These are phyloP conservation scores for Apis dorsata DNA, from an alignment of 1,140 invertebrate species.

Conservation along the genomic window DNA sequence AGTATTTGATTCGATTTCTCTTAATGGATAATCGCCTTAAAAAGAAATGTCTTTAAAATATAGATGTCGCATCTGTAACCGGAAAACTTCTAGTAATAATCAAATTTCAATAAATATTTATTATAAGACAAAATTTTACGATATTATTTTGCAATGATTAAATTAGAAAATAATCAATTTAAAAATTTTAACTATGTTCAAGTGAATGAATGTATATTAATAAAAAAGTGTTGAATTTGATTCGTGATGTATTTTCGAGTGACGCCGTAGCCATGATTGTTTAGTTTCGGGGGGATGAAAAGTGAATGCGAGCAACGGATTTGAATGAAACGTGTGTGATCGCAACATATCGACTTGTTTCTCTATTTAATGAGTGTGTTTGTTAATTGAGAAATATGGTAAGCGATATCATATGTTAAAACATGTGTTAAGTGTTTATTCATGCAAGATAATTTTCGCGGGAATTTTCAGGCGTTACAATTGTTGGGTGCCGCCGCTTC, in stretches of 20 bases:
- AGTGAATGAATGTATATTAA: too few species aligned
- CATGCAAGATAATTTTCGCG: constrained; percentile 59
- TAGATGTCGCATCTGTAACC: constrained; percentile 50
- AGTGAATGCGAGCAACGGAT: constrained; percentile 56
- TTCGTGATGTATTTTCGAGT: constrained; percentile 44
- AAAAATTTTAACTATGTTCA: not conserved
- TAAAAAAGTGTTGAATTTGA: constrained; percentile 25
- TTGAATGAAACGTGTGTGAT: constrained; percentile 58
- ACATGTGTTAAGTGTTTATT: not conserved
- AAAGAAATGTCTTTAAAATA: constrained; percentile 24
- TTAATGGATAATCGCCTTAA: not conserved
- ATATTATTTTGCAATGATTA: not conserved
- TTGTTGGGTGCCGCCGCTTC: constrained; percentile 35
- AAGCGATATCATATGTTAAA: constrained; percentile 30
- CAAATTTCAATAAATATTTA: not conserved
- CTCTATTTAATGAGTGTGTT: constrained; percentile 30
- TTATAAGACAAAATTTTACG: not conserved
- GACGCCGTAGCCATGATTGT: constrained; percentile 66
- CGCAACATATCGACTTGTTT: constrained; percentile 33
- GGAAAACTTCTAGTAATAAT: constrained; percentile 44
- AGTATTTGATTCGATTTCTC: constrained; percentile 39
- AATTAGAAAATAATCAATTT: constrained; percentile 8
- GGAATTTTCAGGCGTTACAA: constrained; percentile 56
- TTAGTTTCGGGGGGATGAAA: constrained; percentile 65
- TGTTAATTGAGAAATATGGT: constrained; percentile 58